Evolutionary conservation across 64 coral and sea anemone genomes (phyloP), one percentile per base, ranked within the genome.

Genomic region (Porites australiensis): DNA sequence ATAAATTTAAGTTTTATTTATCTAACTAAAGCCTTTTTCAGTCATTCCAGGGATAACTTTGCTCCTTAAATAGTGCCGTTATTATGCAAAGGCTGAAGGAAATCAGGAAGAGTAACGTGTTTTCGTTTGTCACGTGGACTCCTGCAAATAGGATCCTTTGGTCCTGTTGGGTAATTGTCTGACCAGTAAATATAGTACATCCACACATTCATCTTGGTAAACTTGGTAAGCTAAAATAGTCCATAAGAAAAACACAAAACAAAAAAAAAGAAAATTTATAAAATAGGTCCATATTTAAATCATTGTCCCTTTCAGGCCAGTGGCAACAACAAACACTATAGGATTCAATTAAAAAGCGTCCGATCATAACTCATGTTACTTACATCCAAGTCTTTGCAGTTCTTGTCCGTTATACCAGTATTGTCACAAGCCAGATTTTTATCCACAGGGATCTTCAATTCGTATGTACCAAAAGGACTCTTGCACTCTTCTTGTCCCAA

Each of bases 371-470:
- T 37, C 27, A 37, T 0, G 20, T 60, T 10, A 80, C 77, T 80
- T 44, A 86, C 82, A 69, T 86, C 64, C 50, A 86, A 69, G 66
- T 86, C 66, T 86, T 86, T 86, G 49, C 82, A 86, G 19, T 70
- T 86, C 13, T 86, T 67, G 44, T 86, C 16, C 11, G 82, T 66
- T 86, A 86, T 19, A 11, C 8, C 27, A 5, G 82, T 49, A 43
- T 37, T 27, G 4, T 12, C 22, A 16, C 82, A 86, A 13, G 15
- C 13, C 1, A 37, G 27, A 18, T 69, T 50, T 8, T 52, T 23
- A 19, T 86, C 66, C 4, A 86, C 44, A 20, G 82, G 82, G 14
- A 86, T 69, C 14, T 14, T 21, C 16, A 86, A 5, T 0, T 86
- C 45, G 63, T 86, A 86, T 3, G 82, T 69, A 67, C 82, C 82